Conservation (phyloP, 2,113 vertebrate species). For the Cathartes aura region DNA sequence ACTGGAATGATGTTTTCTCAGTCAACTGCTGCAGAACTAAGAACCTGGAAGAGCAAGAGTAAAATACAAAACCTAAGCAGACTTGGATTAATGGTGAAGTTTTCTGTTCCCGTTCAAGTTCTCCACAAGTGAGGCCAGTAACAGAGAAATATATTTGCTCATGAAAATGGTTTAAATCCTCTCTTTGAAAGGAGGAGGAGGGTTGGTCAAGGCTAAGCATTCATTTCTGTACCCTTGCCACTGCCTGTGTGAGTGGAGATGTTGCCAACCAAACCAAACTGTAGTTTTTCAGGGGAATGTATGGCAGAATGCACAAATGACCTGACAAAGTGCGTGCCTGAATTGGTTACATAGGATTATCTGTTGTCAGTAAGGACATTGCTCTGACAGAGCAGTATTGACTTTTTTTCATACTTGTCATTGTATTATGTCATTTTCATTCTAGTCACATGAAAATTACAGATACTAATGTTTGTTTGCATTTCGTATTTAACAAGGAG, state of each 20-base stretch:
- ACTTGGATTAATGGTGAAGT: background rate
- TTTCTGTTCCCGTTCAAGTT: background rate
- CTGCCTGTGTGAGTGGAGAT: background rate
- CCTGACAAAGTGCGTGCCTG: background rate
- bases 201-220: background rate
- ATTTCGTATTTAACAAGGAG: background rate
- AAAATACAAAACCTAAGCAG: background rate
- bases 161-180: background rate
- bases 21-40: background rate
- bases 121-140: background rate
- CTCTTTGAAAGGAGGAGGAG: background rate
- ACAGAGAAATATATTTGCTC: background rate
- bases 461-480: background rate
- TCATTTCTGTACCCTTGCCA: background rate
- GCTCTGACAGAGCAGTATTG: background rate
- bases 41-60: background rate
- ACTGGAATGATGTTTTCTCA: background rate
- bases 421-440: background rate
- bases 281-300: background rate
- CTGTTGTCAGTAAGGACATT: background rate
- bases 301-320: background rate
- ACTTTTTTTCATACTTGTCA: fast-evolving
- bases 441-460: background rate
- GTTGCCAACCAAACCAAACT: background rate
- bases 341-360: background rate